phyloP scores from a whole-genome alignment of 1,140 invertebrate genomes.

The Belonocnema kinseyi region DNA sequence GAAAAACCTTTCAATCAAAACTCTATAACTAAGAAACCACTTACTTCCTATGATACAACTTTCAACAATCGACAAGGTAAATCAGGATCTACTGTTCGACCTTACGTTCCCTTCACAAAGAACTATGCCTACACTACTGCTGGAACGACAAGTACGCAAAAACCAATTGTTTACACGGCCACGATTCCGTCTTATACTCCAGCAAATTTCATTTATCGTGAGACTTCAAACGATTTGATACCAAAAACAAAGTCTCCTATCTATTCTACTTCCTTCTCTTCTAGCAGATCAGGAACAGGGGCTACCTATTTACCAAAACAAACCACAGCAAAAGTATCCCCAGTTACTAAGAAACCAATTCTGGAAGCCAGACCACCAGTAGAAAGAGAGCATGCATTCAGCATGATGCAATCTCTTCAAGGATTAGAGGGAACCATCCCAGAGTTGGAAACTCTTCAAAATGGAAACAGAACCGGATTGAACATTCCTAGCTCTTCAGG shows the following conservation, averaged over 20 bases:
- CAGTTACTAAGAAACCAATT: slow-evolving; percentile 45
- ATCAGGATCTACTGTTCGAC: slow-evolving; percentile 63
- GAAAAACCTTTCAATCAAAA: slow-evolving; percentile 61
- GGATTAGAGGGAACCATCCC: slow-evolving; percentile 63
- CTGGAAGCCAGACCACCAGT: slow-evolving; percentile 56
- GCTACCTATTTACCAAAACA: slow-evolving; percentile 67
- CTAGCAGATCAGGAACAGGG: slow-evolving; percentile 47
- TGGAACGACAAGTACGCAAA: slow-evolving; percentile 57
- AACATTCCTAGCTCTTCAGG: slow-evolving; percentile 82
- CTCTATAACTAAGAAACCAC: slow-evolving; percentile 49
- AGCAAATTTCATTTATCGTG: slow-evolving; percentile 48
- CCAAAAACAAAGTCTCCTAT: slow-evolving; percentile 48
- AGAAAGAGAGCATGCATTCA: slow-evolving; percentile 70
- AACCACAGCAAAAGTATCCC: slow-evolving; percentile 41
- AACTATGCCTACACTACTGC: slow-evolving; percentile 65
- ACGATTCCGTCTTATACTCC: slow-evolving; percentile 55
- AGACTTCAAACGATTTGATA: slow-evolving; percentile 48
- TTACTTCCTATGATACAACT: slow-evolving; percentile 64
- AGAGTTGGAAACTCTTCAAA: slow-evolving; percentile 48
- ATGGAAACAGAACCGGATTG: slow-evolving; percentile 74
- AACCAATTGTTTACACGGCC: slow-evolving; percentile 58
- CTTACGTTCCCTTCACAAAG: slow-evolving; percentile 71
- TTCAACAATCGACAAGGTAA: slow-evolving; percentile 67
- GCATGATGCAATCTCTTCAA: slow-evolving; percentile 69
- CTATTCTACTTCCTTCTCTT: slow-evolving; percentile 46